phyloP scores from a whole-genome alignment of 37 sponge, comb jelly and placozoan species.

The Mnemiopsis leidyi region DNA sequence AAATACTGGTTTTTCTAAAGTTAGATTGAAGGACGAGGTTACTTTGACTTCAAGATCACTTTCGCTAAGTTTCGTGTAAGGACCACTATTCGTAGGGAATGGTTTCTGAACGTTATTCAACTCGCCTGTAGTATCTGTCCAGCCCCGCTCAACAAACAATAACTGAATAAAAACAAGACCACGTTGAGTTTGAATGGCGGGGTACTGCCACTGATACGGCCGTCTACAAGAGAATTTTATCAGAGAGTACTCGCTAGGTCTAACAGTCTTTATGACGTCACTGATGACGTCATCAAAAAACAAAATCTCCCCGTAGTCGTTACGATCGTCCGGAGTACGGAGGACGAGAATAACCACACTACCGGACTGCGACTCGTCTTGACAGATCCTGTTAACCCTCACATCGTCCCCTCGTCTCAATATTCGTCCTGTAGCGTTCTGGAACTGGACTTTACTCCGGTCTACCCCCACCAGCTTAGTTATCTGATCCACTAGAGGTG shows the following conservation, averaged over 20 bases:
- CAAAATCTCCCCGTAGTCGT: constrained; percentile 46
- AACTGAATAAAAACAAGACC: constrained; percentile 14
- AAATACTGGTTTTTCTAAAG: not conserved
- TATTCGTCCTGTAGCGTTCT: constrained; percentile 4
- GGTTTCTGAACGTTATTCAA: not conserved
- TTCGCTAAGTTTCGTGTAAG: not conserved
- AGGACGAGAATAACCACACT: not conserved
- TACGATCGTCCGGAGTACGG: not conserved
- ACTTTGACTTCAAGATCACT: not conserved
- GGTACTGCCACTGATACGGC: constrained; percentile 63
- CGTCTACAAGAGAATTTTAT: constrained; percentile 15
- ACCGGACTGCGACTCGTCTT: not conserved
- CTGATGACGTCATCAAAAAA: constrained; percentile 12
- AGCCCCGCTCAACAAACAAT: constrained; percentile 3
- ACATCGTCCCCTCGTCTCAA: constrained; percentile 47
- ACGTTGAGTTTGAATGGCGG: constrained; percentile 18
- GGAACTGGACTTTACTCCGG: not conserved
- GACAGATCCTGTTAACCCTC: not conserved
- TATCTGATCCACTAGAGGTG: not conserved
- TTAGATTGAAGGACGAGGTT: constrained; percentile 36
- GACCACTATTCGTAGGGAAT: not conserved
- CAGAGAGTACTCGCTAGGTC: not conserved
- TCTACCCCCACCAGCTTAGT: not conserved
- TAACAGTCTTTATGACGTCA: not conserved
- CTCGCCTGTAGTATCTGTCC: not conserved